A percentile compares a stretch with the other conserved stretches of the same genome.
Evolutionary conservation across 2,888 invertebrate species (phyloP).

Genomic region (Myopa testacea): DNA sequence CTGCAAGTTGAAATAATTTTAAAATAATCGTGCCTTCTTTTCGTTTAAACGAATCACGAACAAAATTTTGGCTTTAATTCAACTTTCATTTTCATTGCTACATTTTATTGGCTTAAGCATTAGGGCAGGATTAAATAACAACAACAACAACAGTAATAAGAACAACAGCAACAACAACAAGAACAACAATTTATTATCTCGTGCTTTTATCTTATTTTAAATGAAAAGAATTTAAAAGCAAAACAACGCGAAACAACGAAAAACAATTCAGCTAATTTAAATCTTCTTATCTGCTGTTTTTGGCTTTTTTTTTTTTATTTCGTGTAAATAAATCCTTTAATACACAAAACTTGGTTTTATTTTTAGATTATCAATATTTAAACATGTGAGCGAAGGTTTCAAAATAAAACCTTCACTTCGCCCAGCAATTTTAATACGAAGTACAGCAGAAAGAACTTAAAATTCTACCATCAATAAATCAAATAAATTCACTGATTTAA

Average conservation of each 20-base stretch:
- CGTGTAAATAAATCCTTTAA: too few relatives aligned
- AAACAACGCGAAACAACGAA: neutral
- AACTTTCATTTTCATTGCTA: neutral
- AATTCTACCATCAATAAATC: too few relatives aligned
- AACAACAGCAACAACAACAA: neutral
- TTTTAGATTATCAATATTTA: neutral
- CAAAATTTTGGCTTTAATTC: neutral
- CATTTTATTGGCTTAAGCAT: neutral
- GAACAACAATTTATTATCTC: neutral
- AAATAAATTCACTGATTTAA: too few relatives aligned
- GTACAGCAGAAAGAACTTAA: too few relatives aligned
- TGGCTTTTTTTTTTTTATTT: neutral
- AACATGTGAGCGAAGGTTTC: too few relatives aligned
- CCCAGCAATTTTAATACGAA: too few relatives aligned
- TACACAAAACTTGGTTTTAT: neutral
- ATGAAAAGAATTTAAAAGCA: neutral
- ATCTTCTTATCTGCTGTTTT: neutral
- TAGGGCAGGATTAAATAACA: neutral
- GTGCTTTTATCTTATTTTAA: neutral
- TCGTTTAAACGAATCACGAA: neutral
- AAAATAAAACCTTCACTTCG: too few relatives aligned
- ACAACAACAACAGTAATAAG: neutral
- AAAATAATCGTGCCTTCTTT: too few relatives aligned
- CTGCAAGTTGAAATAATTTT: too few relatives aligned
- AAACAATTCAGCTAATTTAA: neutral